These are phyloP conservation scores for Hedya salicella DNA, from an alignment of 2,888 invertebrate genomes.

Conservation along the genomic window DNA sequence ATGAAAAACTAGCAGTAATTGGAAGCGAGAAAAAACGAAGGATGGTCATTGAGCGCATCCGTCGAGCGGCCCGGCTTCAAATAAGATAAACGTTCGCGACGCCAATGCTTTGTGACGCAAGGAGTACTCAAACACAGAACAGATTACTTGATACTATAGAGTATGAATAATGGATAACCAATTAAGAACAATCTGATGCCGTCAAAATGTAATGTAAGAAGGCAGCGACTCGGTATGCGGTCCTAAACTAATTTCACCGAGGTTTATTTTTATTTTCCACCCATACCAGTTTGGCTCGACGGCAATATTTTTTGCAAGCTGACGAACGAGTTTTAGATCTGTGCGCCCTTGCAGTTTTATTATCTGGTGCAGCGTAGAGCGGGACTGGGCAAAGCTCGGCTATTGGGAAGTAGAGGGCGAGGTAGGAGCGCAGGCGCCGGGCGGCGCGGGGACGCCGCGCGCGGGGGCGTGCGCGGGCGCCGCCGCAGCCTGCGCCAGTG, in stretches of 20 bases:
- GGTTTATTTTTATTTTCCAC: slow-evolving; percentile 23
- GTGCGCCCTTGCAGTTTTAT: slow-evolving; percentile 69
- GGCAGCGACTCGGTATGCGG: not conserved
- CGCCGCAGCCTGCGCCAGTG: slow-evolving; percentile 73
- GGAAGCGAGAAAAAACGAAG: slow-evolving; percentile 70
- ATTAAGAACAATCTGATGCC: slow-evolving; percentile 25
- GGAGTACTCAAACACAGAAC: slow-evolving; percentile 14
- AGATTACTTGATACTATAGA: slow-evolving; percentile 18
- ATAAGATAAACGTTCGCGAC: slow-evolving; percentile 46
- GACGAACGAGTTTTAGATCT: slow-evolving; percentile 65
- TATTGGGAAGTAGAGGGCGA: slow-evolving; percentile 58
- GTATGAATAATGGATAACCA: slow-evolving; percentile 27
- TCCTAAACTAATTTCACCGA: slow-evolving; percentile 13
- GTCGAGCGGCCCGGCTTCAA: slow-evolving; percentile 46
- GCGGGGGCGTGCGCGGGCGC: slow-evolving; percentile 66
- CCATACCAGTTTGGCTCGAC: slow-evolving; percentile 40
- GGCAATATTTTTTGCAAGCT: slow-evolving; percentile 60
- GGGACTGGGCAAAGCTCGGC: slow-evolving; percentile 73
- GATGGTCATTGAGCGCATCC: slow-evolving; percentile 62
- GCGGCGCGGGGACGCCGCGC: slow-evolving; percentile 50
- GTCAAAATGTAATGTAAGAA: slow-evolving; percentile 8
- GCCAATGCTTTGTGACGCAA: slow-evolving; percentile 51
- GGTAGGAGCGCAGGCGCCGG: slow-evolving; percentile 48
- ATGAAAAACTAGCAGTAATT: slow-evolving; percentile 74
- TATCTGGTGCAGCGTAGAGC: slow-evolving; percentile 59